These are phyloP conservation scores for Vidua macroura DNA, from an alignment of 2,113 vertebrate genomes.

Conservation along the genomic window DNA sequence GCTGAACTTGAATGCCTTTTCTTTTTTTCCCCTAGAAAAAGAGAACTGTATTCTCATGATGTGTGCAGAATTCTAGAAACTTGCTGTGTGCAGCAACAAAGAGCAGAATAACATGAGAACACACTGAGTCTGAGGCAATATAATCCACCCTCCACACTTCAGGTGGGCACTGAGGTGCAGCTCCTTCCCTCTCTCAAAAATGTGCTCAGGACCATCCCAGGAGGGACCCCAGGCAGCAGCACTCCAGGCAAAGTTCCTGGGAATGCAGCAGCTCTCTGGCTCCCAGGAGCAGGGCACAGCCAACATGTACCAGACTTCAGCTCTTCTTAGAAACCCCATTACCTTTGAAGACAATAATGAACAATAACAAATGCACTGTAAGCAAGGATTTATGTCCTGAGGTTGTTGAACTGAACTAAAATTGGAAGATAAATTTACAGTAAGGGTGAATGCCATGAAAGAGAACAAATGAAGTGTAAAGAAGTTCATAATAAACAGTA, in stretches of 20 bases:
- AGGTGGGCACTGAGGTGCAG: background rate
- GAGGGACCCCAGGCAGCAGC: background rate
- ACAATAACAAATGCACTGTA: background rate
- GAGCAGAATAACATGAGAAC: background rate
- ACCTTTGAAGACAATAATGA: background rate
- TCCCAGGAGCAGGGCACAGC: background rate
- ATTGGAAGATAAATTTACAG: background rate
- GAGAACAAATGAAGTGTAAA: background rate
- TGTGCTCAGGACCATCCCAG: background rate
- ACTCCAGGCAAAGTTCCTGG: background rate
- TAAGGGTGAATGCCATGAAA: background rate
- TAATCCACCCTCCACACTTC: background rate
- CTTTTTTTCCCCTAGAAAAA: background rate
- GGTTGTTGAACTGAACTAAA: background rate
- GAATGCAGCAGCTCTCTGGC: background rate
- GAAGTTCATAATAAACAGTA: background rate
- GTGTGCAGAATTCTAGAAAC: background rate
- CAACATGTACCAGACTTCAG: accelerated
- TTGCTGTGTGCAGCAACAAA: background rate
- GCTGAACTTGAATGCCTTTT: background rate
- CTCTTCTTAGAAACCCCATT: background rate
- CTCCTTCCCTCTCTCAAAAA: background rate
- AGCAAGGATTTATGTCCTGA: background rate
- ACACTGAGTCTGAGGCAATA: background rate
- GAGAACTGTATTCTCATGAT: background rate